phyloP scores from a whole-genome alignment of 2,113 vertebrate genomes.

The Anthoscopus minutus region DNA sequence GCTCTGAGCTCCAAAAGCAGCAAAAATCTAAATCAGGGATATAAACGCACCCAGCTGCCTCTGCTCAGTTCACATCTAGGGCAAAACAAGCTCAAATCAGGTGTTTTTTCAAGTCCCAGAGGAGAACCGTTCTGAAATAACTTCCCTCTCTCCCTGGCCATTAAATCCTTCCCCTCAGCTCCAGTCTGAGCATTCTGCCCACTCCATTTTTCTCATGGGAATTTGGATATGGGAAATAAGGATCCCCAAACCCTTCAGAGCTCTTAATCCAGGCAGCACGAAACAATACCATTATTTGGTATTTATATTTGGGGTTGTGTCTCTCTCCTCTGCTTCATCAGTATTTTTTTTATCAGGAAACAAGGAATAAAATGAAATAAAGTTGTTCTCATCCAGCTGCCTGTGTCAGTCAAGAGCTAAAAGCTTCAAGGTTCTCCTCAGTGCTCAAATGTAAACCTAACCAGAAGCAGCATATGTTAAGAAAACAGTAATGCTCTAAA shows the following conservation, averaged over 20 bases:
- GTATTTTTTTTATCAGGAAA: background rate
- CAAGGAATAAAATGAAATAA: background rate
- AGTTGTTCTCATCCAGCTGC: background rate
- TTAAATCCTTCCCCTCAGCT: background rate
- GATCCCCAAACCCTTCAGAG: background rate
- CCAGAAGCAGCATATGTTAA: no score
- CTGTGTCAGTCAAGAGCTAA: background rate
- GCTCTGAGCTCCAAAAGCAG: background rate
- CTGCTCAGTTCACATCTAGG: background rate
- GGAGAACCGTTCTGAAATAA: background rate
- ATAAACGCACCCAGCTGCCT: background rate
- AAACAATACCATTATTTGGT: background rate
- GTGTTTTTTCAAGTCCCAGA: background rate
- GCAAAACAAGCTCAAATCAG: background rate
- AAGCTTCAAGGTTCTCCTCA: background rate
- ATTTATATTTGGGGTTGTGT: no score
- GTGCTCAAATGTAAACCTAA: no score
- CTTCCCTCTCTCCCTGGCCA: background rate
- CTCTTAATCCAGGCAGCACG: background rate
- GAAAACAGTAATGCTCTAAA: no score
- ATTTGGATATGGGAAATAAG: background rate
- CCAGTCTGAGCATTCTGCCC: background rate
- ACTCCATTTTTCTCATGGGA: background rate
- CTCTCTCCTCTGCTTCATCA: background rate
- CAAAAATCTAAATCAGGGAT: no score